Conservation (phyloP, 2,888 invertebrate genomes). For the Zele albiditarsus region DNA sequence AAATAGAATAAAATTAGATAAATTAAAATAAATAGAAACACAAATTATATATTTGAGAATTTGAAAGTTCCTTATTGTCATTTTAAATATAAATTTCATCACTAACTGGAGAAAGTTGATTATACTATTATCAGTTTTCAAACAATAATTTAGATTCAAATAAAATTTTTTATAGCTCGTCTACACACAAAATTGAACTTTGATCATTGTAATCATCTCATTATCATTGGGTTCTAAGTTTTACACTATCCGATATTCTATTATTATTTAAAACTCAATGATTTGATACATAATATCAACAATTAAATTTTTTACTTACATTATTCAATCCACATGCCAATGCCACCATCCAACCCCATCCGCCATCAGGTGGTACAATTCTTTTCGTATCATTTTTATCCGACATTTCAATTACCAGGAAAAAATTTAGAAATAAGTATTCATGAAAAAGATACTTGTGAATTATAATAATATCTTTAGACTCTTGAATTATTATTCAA, state of each 20-base stretch:
- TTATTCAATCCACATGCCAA: slow-evolving; percentile 77
- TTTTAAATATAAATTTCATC: not conserved
- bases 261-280: too few relatives aligned
- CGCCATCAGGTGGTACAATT: slow-evolving; percentile 78
- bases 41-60: too few relatives aligned
- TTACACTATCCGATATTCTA: too few relatives aligned
- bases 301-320: slow-evolving; percentile 74
- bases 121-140: not conserved
- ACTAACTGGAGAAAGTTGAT: not conserved
- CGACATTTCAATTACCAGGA: slow-evolving; percentile 17
- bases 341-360: slow-evolving; percentile 80
- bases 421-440: not conserved
- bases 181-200: slow-evolving; percentile 12
- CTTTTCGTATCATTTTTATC: slow-evolving; percentile 42
- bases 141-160: not conserved
- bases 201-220: slow-evolving; percentile 16
- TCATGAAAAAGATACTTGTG: not conserved
- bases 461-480: not conserved
- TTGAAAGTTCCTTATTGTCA: too few relatives aligned
- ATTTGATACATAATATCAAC: not conserved
- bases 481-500: not conserved
- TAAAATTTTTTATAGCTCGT: not conserved
- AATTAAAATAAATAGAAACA: not conserved
- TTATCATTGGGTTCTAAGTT: too few relatives aligned
- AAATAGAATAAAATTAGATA: slow-evolving; percentile 15